These are phyloP conservation scores for Resseliella maxima DNA, from an alignment of 2,888 invertebrate genomes.

Conservation along the genomic window DNA sequence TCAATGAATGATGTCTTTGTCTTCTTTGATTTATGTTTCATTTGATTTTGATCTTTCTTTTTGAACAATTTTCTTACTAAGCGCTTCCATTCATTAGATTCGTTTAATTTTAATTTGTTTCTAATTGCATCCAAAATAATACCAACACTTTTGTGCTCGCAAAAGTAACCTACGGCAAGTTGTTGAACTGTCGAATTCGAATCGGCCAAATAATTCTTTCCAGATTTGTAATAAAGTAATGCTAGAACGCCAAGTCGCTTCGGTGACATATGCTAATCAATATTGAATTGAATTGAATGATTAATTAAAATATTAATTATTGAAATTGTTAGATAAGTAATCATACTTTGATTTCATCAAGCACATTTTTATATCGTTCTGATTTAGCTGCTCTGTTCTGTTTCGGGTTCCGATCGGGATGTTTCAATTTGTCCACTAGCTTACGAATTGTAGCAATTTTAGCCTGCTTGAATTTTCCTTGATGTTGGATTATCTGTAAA, in stretches of 20 bases:
- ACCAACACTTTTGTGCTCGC: not conserved
- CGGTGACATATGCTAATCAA: slow-evolving; percentile 1
- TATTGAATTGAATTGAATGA: not conserved
- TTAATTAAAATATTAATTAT: not conserved
- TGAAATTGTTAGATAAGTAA: not conserved
- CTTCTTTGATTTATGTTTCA: too few species aligned
- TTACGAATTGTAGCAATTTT: not conserved
- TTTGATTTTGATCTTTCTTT: not conserved
- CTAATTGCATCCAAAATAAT: not conserved
- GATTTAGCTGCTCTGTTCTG: not conserved
- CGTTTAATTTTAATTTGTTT: not conserved
- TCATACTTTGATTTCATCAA: not conserved
- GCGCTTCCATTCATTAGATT: not conserved
- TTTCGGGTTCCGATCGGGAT: slow-evolving; percentile 16
- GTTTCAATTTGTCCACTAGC: not conserved
- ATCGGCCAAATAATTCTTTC: slow-evolving; percentile 33
- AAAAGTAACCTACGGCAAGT: not conserved
- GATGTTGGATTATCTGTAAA: not conserved
- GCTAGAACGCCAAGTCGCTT: not conserved
- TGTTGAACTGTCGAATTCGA: not conserved
- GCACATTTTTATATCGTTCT: slow-evolving; percentile 38
- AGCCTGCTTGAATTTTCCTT: slow-evolving; percentile 40
- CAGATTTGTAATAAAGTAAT: not conserved
- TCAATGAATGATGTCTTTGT: not conserved
- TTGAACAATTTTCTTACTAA: not conserved